Conservation (phyloP, 2,113 vertebrate genomes). For the Oreotrochilus melanogaster region DNA sequence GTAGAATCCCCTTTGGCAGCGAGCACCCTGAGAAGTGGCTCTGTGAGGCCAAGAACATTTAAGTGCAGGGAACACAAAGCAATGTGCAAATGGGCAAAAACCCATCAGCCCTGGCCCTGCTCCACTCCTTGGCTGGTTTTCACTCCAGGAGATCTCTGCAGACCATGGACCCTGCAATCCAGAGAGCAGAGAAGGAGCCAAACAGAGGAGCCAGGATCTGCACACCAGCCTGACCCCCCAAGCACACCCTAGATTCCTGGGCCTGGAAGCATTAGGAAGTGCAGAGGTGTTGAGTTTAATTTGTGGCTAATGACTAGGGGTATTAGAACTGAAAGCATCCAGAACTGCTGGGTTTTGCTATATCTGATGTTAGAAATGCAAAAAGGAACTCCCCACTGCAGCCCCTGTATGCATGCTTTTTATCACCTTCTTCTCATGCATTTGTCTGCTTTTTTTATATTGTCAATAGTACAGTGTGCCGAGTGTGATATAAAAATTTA, state of each 20-base stretch:
- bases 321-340: background rate
- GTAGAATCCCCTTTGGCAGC: background rate
- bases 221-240: background rate
- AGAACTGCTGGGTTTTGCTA: background rate
- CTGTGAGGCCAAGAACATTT: background rate
- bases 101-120: accelerated
- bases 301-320: background rate
- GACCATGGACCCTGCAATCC: too few relatives aligned
- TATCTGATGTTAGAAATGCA: background rate
- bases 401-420: background rate
- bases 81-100: background rate
- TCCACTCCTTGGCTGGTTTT: background rate
- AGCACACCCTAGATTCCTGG: accelerated
- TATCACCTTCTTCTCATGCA: background rate
- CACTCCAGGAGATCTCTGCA: background rate
- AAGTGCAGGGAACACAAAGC: background rate
- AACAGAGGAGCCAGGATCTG: background rate
- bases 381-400: background rate
- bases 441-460: background rate
- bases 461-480: background rate
- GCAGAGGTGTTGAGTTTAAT: background rate
- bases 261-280: background rate
- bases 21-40: accelerated
- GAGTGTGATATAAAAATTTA: background rate
- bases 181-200: accelerated